Conservation (phyloP, 1,140 invertebrate genomes). For the Stegodyphus mimosarum region DNA sequence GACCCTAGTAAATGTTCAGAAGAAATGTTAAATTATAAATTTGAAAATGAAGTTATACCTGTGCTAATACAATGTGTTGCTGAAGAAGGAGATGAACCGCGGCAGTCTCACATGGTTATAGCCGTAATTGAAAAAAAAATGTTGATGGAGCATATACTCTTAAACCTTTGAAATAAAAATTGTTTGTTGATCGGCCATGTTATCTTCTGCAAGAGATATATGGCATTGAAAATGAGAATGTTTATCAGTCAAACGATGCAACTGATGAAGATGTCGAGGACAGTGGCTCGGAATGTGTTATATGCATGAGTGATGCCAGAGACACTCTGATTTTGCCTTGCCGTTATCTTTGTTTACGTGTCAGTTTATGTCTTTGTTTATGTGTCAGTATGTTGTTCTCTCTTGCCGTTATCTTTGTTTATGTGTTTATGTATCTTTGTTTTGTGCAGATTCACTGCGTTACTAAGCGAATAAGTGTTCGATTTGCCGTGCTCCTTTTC, state of each 20-base stretch:
- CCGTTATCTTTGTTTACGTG: constrained; percentile 96
- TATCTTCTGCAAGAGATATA: constrained; percentile 99
- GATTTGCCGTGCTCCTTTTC: constrained; percentile 93
- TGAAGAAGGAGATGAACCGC: constrained; percentile 90
- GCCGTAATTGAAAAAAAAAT: constrained; percentile 91
- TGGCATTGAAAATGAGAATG: constrained; percentile 98
- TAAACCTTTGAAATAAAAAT: constrained; percentile 97
- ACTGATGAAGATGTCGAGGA: constrained; percentile 94
- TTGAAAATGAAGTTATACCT: constrained; percentile 84
- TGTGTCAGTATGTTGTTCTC: too few relatives aligned
- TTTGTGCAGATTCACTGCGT: constrained; percentile 95
- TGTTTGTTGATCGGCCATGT: constrained; percentile 96
- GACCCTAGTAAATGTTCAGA: constrained; percentile 86
- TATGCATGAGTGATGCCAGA: constrained; percentile 97
- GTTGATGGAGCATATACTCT: constrained; percentile 88
- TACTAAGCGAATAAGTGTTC: constrained; percentile 97
- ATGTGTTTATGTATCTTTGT: too few relatives aligned
- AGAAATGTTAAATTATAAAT: constrained; percentile 86
- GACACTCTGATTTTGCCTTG: constrained; percentile 98
- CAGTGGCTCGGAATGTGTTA: constrained; percentile 95
- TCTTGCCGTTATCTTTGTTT: too few relatives aligned
- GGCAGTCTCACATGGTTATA: constrained; percentile 95
- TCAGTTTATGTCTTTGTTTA: too few relatives aligned
- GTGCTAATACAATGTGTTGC: constrained; percentile 94
- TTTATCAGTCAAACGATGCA: constrained; percentile 30